phyloP scores from a whole-genome alignment of 2,888 invertebrate species.

The Ennomos quercinarius region DNA sequence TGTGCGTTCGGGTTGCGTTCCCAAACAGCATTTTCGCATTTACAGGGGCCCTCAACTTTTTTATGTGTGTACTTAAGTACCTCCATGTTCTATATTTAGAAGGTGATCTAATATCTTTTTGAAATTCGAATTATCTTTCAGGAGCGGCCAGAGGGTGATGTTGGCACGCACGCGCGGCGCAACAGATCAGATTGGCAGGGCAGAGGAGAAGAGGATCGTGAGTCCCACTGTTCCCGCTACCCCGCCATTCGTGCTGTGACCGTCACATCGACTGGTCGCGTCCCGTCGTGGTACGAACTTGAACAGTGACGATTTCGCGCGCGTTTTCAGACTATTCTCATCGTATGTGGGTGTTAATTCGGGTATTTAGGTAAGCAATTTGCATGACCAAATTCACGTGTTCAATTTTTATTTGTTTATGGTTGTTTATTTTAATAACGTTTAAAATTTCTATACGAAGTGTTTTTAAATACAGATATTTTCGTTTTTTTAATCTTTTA shows the following conservation, averaged over 20 bases:
- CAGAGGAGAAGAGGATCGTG: conserved; percentile 12
- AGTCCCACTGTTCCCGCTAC: conserved; percentile 37
- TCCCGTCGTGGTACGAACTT: conserved; percentile 45
- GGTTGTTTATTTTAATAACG: not conserved
- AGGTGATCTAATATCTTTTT: conserved; percentile 42
- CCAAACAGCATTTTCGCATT: no score
- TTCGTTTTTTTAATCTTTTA: not conserved
- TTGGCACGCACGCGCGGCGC: conserved; percentile 39
- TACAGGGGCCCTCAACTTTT: no score
- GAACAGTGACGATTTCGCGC: conserved; percentile 33
- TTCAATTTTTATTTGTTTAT: not conserved
- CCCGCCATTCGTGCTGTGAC: conserved; percentile 55
- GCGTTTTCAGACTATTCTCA: conserved; percentile 11
- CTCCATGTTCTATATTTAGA: conserved; percentile 27
- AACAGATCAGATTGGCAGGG: conserved; percentile 59
- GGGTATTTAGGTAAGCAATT: conserved; percentile 15
- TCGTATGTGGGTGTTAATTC: conserved; percentile 6
- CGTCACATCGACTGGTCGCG: conserved; percentile 22
- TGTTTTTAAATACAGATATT: not conserved
- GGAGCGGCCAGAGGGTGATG: conserved; percentile 41
- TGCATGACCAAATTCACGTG: not conserved
- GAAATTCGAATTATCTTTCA: conserved; percentile 38
- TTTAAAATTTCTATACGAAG: not conserved
- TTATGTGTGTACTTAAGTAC: no score
- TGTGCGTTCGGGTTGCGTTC: no score